Conservation (phyloP, 2,888 invertebrate genomes). For the Nemapogon koenigi region DNA sequence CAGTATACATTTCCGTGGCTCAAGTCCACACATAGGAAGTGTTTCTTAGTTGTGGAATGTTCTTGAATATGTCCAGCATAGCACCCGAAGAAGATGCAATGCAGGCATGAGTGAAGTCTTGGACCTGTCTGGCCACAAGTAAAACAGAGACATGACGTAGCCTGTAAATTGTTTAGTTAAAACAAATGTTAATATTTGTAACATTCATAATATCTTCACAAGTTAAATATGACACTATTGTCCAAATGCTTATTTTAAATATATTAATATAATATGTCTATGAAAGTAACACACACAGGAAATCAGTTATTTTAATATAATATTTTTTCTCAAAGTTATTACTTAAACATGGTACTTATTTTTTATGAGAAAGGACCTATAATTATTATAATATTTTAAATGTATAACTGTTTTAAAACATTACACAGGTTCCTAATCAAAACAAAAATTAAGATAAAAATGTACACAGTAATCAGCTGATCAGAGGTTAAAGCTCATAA, state of each 20-base stretch:
- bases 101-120: constrained; percentile 84
- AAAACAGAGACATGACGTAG: constrained; percentile 81
- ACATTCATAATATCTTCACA: too few relatives aligned
- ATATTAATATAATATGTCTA: too few relatives aligned
- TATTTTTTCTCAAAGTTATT: too few relatives aligned
- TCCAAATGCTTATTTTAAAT: neutral
- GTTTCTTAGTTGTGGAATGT: constrained; percentile 82
- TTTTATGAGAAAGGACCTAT: too few relatives aligned
- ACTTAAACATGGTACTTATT: too few relatives aligned
- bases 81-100: constrained; percentile 95
- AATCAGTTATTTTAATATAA: too few relatives aligned
- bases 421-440: neutral
- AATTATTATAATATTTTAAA: too few relatives aligned
- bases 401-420: constrained; percentile 6
- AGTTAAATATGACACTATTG: constrained; percentile 20
- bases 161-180: too few relatives aligned
- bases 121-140: constrained; percentile 80
- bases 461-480: constrained; percentile 35
- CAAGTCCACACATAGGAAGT: constrained; percentile 86
- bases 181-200: too few relatives aligned
- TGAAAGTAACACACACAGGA: too few relatives aligned
- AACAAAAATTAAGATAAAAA: neutral
- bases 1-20: constrained; percentile 90
- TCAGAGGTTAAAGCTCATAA: constrained; percentile 45
- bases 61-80: constrained; percentile 85